Evolutionary conservation across 2,113 vertebrate species (phyloP).

Genomic region (Serranochromis macrocephalus): DNA sequence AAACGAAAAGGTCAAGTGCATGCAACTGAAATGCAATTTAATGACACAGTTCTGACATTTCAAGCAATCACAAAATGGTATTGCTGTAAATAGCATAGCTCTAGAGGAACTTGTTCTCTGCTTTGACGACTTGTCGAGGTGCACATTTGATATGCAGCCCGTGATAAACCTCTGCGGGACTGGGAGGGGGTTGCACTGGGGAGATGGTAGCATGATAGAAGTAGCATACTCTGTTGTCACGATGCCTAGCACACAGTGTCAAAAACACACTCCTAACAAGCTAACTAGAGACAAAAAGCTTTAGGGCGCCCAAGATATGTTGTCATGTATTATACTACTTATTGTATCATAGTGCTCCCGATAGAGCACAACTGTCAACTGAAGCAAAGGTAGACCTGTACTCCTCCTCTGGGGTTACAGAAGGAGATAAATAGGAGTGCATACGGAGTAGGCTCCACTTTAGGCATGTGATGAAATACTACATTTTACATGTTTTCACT

Average conservation of each 20-base stretch:
- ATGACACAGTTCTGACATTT: not conserved
- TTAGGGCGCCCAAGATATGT: not conserved
- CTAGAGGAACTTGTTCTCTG: not conserved
- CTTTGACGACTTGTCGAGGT: not conserved
- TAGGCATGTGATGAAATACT: not conserved
- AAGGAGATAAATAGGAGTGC: not conserved
- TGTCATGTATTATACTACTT: not conserved
- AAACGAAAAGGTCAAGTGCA: not conserved
- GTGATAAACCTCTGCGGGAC: slow-evolving; percentile 9
- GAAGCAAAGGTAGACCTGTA: not conserved
- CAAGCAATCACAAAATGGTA: not conserved
- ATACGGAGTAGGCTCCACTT: not conserved
- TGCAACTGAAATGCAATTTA: not conserved
- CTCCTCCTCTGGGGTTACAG: slow-evolving; percentile 10
- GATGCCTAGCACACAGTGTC: not conserved
- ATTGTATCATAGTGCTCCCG: not conserved
- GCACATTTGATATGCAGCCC: slow-evolving; percentile 11
- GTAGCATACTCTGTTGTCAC: slow-evolving; percentile 30
- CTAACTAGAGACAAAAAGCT: slow-evolving; percentile 21
- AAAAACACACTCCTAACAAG: slow-evolving; percentile 34
- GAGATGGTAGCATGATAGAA: slow-evolving; percentile 8
- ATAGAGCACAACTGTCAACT: slow-evolving; percentile 23
- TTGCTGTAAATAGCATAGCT: slow-evolving; percentile 4
- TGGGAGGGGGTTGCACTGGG: not conserved
- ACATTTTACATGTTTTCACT: not conserved